A percentile compares a stretch with the other conserved stretches of the same genome.
phyloP scores from a whole-genome alignment of 53 echinoderm and acorn worm genomes.

The Hippasteria phrygiana region DNA sequence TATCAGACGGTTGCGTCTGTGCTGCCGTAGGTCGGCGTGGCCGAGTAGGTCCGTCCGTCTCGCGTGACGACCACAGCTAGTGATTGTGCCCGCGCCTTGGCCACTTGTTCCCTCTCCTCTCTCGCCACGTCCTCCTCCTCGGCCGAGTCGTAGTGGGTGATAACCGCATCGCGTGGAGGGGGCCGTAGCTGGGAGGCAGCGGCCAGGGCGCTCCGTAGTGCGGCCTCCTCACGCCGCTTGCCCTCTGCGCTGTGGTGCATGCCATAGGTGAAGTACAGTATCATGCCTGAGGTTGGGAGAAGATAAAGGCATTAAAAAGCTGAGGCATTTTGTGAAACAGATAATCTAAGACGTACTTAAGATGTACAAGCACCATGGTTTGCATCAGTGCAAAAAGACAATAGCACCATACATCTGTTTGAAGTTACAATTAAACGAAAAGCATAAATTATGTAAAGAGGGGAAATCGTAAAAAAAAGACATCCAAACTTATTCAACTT shows the following conservation, averaged over 20 bases:
- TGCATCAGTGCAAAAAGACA: no score
- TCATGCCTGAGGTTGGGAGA: slow-evolving; percentile 7
- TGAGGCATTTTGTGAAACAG: no score
- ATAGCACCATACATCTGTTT: no score
- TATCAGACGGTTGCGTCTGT: slow-evolving; percentile 31
- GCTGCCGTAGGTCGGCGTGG: slow-evolving; percentile 58
- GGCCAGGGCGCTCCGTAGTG: slow-evolving; percentile 8
- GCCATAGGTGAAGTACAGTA: slow-evolving; percentile 62
- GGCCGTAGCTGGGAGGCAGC: slow-evolving; percentile 12
- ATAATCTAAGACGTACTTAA: no score
- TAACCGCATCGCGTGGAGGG: slow-evolving; percentile 19
- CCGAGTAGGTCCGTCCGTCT: slow-evolving; percentile 59
- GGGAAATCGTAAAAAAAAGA: no score
- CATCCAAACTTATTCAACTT: no score
- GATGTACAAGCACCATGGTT: no score
- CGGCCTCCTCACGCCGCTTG: slow-evolving; percentile 22
- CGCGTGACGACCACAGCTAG: slow-evolving; percentile 62
- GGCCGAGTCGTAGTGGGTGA: slow-evolving; percentile 30
- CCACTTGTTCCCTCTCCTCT: background rate
- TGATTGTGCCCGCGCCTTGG: slow-evolving; percentile 47
- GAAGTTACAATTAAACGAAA: no score
- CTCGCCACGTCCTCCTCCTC: background rate
- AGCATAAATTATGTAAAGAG: no score
- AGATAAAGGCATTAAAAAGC: background rate
- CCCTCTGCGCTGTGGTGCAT: slow-evolving; percentile 64